A percentile compares a stretch with the other conserved stretches of the same genome.
phyloP scores from a whole-genome alignment of 2,888 invertebrate genomes.

The Tenthredo distinguenda region DNA sequence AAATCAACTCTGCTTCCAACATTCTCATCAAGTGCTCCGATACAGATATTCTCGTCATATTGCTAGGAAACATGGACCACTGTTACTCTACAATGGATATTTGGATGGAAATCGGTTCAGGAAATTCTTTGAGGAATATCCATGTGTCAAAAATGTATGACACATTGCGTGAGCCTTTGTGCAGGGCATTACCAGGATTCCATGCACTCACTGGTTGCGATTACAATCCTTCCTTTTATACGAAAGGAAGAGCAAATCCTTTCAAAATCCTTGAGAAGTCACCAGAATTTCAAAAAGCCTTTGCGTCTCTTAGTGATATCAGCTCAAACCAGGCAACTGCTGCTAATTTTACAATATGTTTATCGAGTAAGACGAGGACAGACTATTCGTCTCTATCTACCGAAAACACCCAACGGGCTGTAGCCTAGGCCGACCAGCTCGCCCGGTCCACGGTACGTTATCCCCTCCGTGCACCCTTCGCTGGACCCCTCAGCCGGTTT shows the following conservation, averaged over 20 bases:
- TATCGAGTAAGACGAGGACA: background rate
- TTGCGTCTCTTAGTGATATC: constrained; percentile 56
- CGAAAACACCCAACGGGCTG: too few species aligned
- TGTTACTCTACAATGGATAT: constrained; percentile 7
- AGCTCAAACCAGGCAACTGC: constrained; percentile 14
- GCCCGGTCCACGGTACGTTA: too few species aligned
- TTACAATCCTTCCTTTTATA: constrained; percentile 54
- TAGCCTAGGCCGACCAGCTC: too few species aligned
- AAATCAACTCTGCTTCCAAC: constrained; percentile 19
- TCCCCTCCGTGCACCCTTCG: too few species aligned
- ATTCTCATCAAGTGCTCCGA: background rate
- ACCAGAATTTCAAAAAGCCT: constrained; percentile 56
- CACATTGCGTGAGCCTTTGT: constrained; percentile 6
- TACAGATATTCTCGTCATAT: constrained; percentile 22
- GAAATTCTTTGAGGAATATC: constrained; percentile 30
- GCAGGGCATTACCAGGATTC: constrained; percentile 47
- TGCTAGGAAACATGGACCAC: constrained; percentile 41
- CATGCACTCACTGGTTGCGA: constrained; percentile 55
- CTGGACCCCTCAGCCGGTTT: too few species aligned
- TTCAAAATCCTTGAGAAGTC: constrained; percentile 32
- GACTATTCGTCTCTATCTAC: too few species aligned
- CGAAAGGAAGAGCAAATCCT: constrained; percentile 49
- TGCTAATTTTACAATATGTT: background rate
- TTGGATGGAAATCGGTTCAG: constrained; percentile 41
- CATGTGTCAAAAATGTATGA: constrained; percentile 27